Evolutionary conservation across 2,113 vertebrate species (phyloP), one percentile per base, ranked within the genome.

Genomic region (Tringa solitaria): DNA sequence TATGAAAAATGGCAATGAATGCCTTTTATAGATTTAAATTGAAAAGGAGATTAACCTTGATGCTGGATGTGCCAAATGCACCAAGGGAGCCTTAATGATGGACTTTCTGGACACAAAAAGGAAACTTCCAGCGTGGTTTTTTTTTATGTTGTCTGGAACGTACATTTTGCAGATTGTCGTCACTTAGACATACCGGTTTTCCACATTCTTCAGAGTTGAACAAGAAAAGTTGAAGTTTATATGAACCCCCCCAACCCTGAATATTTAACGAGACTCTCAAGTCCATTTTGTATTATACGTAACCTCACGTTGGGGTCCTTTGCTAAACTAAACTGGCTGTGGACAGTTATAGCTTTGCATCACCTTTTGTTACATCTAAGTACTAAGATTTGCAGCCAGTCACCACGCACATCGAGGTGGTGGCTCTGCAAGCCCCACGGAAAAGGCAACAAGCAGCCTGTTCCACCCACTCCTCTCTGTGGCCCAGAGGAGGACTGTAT

Each of bases 1-100:
- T 89, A 73, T 48, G 32, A 95, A 90, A 92, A 90, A 87, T 59
- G 28, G n/a, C 81, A 93, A 50, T 65, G 77, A 91, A 90, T 85
- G 50, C 24, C 33, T 91, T 93, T 87, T 64, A 79, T 65, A 86
- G 84, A 94, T 69, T 91, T 57, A 88, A 73, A 87, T 68, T 60
- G 50, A 74, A 93, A 79, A 86, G 43, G 15, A 93, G 14, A 75
- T 88, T 67, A 80, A 65, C 39, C 53, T 85, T 60, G 43, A 54
- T 76, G 73, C 28, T 79, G 45, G 53, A 37, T 93, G 24, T 33
- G 21, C 21, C 57, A 73, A 91, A 84, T 91, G 10, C 74, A 78
- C 43, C 45, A 45, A 87, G 21, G 48, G 70, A 51, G 72, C 21
- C 16, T 19, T 79, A 83, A 41, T 56, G 3, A 11, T 60, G 57